Base-by-base conservation (phyloP, 2,797 vertebrate species). In the Steatocranus sp. region DNA sequence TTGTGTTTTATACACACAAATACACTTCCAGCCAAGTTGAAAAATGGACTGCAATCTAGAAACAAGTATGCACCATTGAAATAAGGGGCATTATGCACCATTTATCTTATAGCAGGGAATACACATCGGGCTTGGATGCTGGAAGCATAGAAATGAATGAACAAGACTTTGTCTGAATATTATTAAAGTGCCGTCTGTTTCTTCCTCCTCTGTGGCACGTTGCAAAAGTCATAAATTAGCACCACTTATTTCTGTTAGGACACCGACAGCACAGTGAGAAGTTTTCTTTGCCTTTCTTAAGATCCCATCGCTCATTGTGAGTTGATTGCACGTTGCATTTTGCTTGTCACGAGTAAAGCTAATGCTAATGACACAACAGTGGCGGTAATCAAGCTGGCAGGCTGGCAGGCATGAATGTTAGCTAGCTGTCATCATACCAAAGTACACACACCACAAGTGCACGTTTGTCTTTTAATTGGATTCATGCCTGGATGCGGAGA, bases 351-450 rank as follows among this genome's bases (percentile, higher is more conserved):
- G 78, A 85, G 53, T 89, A 80, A 88, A 88, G 82, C 83, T 75
- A 86, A 92, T 81, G 76, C 88, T 92, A 92, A 92, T 92, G 87
- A 83, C 74, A 78, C 85, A 81, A 81, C 78, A 79, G 78, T 87
- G 87, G 85, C 84, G 83, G 81, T 89, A 88, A 93, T 89, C 90
- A 93, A 90, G 87, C 91, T 87, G 88, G 88, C 91, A 86, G 83
- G 86, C 88, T 75, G 61, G 79, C 66, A 68, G 80, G 30, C 68
- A 43, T 82, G 82, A 81, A 79, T 82, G 83, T 87, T 86, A 75
- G 76, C 81, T 83, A 23, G 77, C 82, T 88, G 86, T 85, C 87
- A 81, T 75, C 63, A 70, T 81, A 80, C 12, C 73, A 73, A 51
- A 36, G 5, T n/a, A 56, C 74, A 70, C 20, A 73, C 34, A 5